Evolutionary conservation across 2,797 vertebrate genomes (phyloP).

Genomic region (Uromys caudimaculatus): DNA sequence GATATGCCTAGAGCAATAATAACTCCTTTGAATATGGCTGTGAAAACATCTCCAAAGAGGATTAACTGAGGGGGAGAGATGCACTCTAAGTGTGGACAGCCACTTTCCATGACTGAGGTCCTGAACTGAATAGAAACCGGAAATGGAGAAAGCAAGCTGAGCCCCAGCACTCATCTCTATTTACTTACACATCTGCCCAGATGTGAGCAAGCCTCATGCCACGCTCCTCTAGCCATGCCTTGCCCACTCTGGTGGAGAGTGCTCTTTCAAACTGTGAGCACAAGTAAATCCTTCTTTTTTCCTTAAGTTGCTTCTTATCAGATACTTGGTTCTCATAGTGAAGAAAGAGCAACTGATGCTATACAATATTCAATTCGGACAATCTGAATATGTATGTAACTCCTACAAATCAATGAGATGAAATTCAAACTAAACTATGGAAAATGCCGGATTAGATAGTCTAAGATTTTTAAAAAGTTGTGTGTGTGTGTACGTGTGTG

Average conservation of each 20-base stretch:
- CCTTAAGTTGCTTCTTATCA: not conserved
- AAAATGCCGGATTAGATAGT: not conserved
- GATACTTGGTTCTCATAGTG: not conserved
- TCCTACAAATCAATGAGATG: not conserved
- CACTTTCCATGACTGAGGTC: not conserved
- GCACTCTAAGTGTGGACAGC: too few species aligned
- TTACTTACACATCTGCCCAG: not conserved
- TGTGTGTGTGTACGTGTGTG: not conserved
- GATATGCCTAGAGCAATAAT: not conserved
- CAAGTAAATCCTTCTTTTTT: not conserved
- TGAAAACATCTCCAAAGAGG: not conserved
- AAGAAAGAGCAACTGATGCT: not conserved
- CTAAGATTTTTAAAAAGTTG: not conserved
- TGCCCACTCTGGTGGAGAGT: not conserved
- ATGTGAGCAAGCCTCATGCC: not conserved
- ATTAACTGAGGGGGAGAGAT: not conserved
- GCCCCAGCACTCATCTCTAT: not conserved
- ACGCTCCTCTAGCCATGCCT: not conserved
- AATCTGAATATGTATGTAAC: slow-evolving; percentile 21
- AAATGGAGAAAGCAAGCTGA: not conserved
- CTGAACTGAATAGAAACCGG: not conserved
- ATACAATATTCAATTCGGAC: not conserved
- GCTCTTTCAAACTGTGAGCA: not conserved
- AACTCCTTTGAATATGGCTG: not conserved
- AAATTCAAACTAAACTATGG: not conserved